These are phyloP conservation scores for Agrotis exclamationis DNA, from an alignment of 2,888 invertebrate species.

Conservation along the genomic window DNA sequence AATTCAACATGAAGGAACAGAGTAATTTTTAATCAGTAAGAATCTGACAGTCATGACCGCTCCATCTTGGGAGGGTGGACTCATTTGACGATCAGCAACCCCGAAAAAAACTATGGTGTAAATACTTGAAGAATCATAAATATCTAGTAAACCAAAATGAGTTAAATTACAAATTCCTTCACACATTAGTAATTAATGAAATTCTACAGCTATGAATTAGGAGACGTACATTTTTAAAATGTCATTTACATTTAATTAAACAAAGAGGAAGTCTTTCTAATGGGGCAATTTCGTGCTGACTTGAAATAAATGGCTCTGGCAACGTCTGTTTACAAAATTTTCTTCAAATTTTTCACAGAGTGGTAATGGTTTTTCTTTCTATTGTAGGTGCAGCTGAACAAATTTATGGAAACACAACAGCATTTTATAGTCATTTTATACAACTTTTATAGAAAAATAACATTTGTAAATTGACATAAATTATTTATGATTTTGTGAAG, in stretches of 20 bases:
- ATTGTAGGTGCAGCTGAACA: not conserved
- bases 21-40: no score
- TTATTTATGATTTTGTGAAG: no score
- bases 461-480: no score
- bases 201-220: slow-evolving; percentile 18
- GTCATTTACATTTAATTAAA: slow-evolving; percentile 53
- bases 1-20: no score
- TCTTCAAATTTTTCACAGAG: slow-evolving; percentile 9
- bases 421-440: not conserved
- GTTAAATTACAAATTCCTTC: slow-evolving; percentile 13
- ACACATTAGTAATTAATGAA: slow-evolving; percentile 25
- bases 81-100: no score
- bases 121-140: no score
- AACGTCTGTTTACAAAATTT: slow-evolving; percentile 35
- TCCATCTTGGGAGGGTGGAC: no score
- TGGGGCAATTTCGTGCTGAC: slow-evolving; percentile 39
- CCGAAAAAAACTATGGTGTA: no score
- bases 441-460: not conserved
- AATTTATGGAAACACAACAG: not conserved
- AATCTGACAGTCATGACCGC: no score
- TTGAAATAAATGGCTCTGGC: slow-evolving; percentile 36
- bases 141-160: not conserved
- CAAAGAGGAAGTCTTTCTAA: slow-evolving; percentile 32
- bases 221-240: slow-evolving; percentile 40
- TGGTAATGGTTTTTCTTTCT: not conserved